Evolutionary conservation across 1,140 invertebrate genomes (phyloP).

Genomic region (Drosophila orosa): DNA sequence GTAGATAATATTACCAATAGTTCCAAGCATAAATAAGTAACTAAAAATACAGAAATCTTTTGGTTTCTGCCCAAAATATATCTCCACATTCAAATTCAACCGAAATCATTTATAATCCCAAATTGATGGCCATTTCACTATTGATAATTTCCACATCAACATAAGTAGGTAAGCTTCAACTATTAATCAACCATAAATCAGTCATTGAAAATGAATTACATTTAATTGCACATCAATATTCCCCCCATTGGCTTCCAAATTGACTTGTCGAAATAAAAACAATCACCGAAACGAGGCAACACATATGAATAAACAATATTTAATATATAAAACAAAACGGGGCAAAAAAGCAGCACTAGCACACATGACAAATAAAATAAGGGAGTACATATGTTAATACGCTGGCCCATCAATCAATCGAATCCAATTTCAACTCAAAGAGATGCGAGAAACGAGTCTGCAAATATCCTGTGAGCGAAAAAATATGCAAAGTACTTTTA

Average conservation of each 20-base stretch:
- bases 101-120: constrained; percentile 1
- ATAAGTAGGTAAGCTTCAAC: constrained; percentile 36
- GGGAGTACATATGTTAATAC: constrained; percentile 62
- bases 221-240: constrained; percentile 55
- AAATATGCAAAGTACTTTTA: constrained; percentile 71
- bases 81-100: not conserved
- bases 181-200: constrained; percentile 59
- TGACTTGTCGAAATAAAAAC: constrained; percentile 42
- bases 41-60: not conserved
- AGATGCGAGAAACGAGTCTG: constrained; percentile 13
- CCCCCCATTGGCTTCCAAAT: constrained; percentile 18
- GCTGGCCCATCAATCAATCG: constrained; percentile 65
- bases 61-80: not conserved
- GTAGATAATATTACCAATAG: too few species aligned
- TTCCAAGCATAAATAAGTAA: not conserved
- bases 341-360: constrained; percentile 14
- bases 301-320: constrained; percentile 43
- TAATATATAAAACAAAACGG: constrained; percentile 55
- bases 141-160: constrained; percentile 14
- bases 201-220: constrained; percentile 63
- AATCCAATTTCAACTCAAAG: constrained; percentile 67
- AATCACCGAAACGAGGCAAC: constrained; percentile 3
- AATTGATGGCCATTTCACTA: constrained; percentile 21
- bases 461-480: constrained; percentile 35
- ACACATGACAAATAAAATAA: constrained; percentile 35